Percentiles rank a stretch among this genome's conserved stretches.
Evolutionary conservation across 2,888 invertebrate genomes (phyloP).

Genomic region (Lasioglossum villosulum): DNA sequence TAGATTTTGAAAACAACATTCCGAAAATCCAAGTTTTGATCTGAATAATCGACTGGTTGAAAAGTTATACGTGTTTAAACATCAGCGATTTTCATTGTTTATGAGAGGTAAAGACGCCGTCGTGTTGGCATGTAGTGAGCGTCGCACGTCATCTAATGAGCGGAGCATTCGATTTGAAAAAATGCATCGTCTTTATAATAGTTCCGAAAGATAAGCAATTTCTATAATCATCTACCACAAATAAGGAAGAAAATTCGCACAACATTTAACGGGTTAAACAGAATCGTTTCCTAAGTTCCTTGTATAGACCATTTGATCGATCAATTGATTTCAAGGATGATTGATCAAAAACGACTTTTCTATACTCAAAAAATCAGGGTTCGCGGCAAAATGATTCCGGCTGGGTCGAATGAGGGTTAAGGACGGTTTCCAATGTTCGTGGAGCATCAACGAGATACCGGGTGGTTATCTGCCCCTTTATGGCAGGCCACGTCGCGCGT

Average conservation of each 20-base stretch:
- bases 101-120: too few relatives aligned
- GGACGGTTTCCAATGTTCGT: constrained; percentile 57
- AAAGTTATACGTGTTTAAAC: too few relatives aligned
- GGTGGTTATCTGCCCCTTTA: constrained; percentile 59
- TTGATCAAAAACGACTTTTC: background rate
- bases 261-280: background rate
- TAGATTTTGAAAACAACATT: too few relatives aligned
- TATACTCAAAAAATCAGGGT: background rate
- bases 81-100: too few relatives aligned
- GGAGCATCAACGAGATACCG: constrained; percentile 46
- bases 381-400: background rate
- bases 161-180: background rate
- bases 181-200: too few relatives aligned
- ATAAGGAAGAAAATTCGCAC: background rate
- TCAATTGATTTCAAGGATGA: background rate
- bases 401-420: background rate
- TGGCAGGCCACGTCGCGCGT: constrained; percentile 51
- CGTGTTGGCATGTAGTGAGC: too few relatives aligned
- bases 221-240: too few relatives aligned
- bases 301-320: background rate
- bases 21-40: too few relatives aligned
- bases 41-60: too few relatives aligned
- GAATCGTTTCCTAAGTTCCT: background rate
- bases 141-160: too few relatives aligned
- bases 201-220: too few relatives aligned